Conservation (phyloP, 2,113 vertebrate species). For the Piliocolobus tephrosceles region DNA sequence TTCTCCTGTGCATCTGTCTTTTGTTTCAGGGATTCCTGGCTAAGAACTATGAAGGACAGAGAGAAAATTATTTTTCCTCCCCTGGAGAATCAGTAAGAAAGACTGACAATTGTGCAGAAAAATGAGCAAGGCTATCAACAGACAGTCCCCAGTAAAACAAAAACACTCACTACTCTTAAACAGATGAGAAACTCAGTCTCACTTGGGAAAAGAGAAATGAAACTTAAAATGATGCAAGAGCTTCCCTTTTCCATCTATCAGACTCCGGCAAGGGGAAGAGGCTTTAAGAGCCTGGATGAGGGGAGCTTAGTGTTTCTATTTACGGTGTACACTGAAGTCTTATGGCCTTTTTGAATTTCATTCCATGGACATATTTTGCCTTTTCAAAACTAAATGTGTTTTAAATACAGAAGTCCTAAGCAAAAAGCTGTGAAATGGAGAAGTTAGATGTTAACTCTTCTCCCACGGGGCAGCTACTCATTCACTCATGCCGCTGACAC, state of each 20-base stretch:
- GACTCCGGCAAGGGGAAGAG: neutral
- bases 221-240: no score
- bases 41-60: neutral
- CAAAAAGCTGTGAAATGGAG: neutral
- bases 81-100: neutral
- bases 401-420: neutral
- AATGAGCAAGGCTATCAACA: neutral
- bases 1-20: neutral
- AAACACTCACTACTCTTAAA: neutral
- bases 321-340: neutral
- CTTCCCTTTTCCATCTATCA: fast-evolving
- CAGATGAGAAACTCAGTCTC: neutral
- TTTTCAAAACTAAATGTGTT: neutral
- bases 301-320: neutral
- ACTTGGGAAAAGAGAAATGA: neutral
- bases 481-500: no score
- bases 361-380: neutral
- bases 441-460: fast-evolving
- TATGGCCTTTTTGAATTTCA: neutral
- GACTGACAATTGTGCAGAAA: neutral
- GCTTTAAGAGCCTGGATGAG: neutral
- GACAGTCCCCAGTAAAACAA: neutral
- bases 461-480: fast-evolving
- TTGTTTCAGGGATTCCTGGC: neutral
- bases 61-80: neutral